Evolutionary conservation across 2,797 vertebrate species (phyloP), one percentile per base, ranked within the genome.

Genomic region (Ctenopoma multispine): DNA sequence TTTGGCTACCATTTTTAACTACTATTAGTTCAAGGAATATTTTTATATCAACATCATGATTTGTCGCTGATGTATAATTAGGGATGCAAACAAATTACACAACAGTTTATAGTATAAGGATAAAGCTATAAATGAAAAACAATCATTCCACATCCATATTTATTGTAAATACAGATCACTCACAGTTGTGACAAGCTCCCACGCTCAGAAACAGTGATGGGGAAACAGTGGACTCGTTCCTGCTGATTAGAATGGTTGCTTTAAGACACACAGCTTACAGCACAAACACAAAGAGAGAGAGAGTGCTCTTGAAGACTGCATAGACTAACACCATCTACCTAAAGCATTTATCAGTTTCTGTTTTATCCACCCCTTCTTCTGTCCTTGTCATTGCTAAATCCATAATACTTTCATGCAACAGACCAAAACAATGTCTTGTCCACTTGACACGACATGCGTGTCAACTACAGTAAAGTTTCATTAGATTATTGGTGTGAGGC

Each of bases 301-400:
- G 62, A 74, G 66, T 63, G 51, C 55, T 65, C 61, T 58, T 73
- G 63, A 75, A 1, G 9, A 34, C 31, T 34, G 31, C 31, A 34
- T 24, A 24, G 24, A 24, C 24, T 24, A 24, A 24, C 24, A 24
- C 24, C 24, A 24, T 24, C 4, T 2, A 24, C 24, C 4, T 2
- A 24, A 24, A 24, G 31, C 24, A 24, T 24, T 2, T 24, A 4
- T 2, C 24, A 24, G 27, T 34, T 34, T 34, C 7, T 34, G 34
- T 34, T 34, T 34, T 34, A 34, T 34, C 24, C 24, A 27, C 24
- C 24, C 24, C 4, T 27, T 27, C 24, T 27, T 27, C 24, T 27
- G 4, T 27, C 24, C 24, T 27, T 27, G n/a, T n/a, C n/a, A n/a
- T n/a, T n/a, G n/a, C n/a, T n/a, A n/a, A n/a, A n/a, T n/a, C n/a